Percentiles rank a stretch among this genome's conserved stretches.
Evolutionary conservation across 35 echinoderm and acorn worm species (phyloP).

Genomic region (Acanthaster planci): DNA sequence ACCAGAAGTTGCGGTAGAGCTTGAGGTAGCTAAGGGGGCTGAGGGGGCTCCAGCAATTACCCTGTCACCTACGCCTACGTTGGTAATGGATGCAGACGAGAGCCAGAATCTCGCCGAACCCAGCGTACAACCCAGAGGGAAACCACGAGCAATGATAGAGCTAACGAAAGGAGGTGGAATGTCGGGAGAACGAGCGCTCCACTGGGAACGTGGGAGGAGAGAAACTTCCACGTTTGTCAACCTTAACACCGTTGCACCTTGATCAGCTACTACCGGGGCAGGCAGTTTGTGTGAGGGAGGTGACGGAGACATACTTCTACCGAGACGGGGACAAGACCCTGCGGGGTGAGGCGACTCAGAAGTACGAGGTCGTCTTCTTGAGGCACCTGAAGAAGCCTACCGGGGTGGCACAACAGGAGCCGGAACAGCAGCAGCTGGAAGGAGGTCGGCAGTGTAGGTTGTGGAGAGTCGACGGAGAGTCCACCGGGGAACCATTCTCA

Average conservation of each 20-base stretch:
- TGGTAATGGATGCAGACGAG: no score
- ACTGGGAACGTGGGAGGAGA: no score
- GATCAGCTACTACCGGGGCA: background rate
- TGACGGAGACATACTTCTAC: background rate
- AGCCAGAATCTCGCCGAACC: no score
- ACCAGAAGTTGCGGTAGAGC: background rate
- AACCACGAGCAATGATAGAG: no score
- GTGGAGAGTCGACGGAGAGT: background rate
- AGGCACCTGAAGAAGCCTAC: background rate
- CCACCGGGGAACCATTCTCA: background rate
- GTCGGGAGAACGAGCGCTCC: no score
- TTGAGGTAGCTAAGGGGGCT: background rate
- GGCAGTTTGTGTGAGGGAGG: background rate
- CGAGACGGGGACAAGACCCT: background rate
- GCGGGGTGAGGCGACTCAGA: background rate
- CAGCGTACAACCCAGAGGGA: no score
- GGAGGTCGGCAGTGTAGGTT: background rate
- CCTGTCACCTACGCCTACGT: background rate
- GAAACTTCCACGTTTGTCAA: no score
- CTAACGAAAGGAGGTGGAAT: background rate
- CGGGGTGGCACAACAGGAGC: background rate
- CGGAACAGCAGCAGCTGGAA: background rate
- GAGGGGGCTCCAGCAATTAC: background rate
- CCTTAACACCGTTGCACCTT: background rate
- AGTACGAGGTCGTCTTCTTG: no score